Conservation (phyloP, 2,888 invertebrate species). For the Petrolisthes manimaculis region DNA sequence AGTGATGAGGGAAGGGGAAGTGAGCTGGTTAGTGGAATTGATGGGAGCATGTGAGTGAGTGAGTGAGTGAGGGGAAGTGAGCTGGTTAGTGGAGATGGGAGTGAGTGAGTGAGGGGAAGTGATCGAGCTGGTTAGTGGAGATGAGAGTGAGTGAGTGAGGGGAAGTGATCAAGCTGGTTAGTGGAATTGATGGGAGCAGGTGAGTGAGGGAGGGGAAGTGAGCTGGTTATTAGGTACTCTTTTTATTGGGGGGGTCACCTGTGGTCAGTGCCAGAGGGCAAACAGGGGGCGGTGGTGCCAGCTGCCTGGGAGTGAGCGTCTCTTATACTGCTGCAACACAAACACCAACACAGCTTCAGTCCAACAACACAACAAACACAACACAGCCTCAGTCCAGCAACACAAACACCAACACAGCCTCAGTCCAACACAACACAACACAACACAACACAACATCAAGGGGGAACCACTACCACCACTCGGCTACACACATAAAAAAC, state of each 20-base stretch:
- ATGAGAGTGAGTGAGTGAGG: background rate
- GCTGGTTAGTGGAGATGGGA: background rate
- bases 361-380: background rate
- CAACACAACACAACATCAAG: background rate
- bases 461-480: too few species aligned
- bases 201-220: background rate
- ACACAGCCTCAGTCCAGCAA: background rate
- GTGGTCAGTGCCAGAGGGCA: constrained; percentile 63
- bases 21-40: background rate
- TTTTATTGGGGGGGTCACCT: constrained; percentile 41
- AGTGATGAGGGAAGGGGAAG: background rate
- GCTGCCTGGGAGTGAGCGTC: constrained; percentile 52
- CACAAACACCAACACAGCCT: constrained; percentile 2
- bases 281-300: constrained; percentile 56
- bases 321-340: constrained; percentile 60
- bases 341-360: background rate
- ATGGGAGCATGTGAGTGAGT: background rate
- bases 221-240: background rate
- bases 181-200: background rate
- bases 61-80: background rate
- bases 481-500: too few species aligned
- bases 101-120: background rate
- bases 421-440: constrained; percentile 1
- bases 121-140: background rate
- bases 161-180: background rate